phyloP scores from a whole-genome alignment of 2,888 invertebrate species.

The Podabrus alpinus region DNA sequence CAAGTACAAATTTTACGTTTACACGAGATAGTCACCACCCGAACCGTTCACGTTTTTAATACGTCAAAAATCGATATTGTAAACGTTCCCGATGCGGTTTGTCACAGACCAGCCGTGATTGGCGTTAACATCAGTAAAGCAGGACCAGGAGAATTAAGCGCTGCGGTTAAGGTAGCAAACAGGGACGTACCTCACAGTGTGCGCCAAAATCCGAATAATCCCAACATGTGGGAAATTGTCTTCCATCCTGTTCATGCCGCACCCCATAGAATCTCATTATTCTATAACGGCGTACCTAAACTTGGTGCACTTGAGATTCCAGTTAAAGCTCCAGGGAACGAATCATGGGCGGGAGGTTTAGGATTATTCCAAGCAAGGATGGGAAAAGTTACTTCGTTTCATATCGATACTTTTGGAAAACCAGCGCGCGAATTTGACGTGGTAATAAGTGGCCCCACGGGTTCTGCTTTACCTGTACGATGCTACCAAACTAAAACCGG shows the following conservation, averaged over 20 bases:
- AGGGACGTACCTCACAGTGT: constrained; percentile 82
- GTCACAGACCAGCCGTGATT: constrained; percentile 80
- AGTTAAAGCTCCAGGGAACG: constrained; percentile 54
- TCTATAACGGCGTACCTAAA: constrained; percentile 84
- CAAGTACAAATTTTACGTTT: constrained; percentile 42
- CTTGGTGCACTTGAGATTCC: constrained; percentile 62
- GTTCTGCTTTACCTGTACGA: constrained; percentile 58
- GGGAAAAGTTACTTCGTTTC: constrained; percentile 82
- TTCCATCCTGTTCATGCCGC: constrained; percentile 89
- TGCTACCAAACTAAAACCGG: constrained; percentile 97
- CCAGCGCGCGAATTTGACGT: constrained; percentile 90
- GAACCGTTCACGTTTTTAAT: constrained; percentile 73
- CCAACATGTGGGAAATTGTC: constrained; percentile 78
- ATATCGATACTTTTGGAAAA: constrained; percentile 84
- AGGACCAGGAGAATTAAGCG: constrained; percentile 82
- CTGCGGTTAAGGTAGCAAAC: constrained; percentile 80
- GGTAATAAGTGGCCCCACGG: constrained; percentile 65
- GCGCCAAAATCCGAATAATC: constrained; percentile 69
- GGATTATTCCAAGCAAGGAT: constrained; percentile 86
- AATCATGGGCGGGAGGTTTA: constrained; percentile 69
- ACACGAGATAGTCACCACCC: constrained; percentile 49
- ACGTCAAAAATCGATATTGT: constrained; percentile 59
- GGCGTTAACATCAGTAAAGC: constrained; percentile 67
- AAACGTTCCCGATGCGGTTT: constrained; percentile 67
- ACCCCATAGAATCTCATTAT: constrained; percentile 82